These are phyloP conservation scores for Podarcis raffonei DNA, from an alignment of 2,113 vertebrate genomes.

Conservation along the genomic window DNA sequence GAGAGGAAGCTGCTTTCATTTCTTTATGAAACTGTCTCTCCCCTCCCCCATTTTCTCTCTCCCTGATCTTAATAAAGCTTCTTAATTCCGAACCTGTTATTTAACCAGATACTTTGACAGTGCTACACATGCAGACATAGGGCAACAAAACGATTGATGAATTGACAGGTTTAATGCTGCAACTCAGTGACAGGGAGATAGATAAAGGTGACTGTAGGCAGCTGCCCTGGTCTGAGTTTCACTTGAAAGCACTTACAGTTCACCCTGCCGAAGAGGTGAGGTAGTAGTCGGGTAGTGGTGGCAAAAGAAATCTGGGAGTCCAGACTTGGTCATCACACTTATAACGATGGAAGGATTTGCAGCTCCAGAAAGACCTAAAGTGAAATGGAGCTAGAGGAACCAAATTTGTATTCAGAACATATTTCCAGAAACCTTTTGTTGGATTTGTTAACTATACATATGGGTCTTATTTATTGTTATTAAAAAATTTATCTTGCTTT, in stretches of 20 bases:
- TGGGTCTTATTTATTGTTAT: too few relatives aligned
- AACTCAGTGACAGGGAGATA: not conserved
- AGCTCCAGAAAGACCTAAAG: not conserved
- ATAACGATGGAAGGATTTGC: too few relatives aligned
- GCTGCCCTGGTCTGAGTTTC: not conserved
- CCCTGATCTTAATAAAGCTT: not conserved
- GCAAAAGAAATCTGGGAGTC: not conserved
- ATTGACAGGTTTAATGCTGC: not conserved
- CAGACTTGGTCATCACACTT: not conserved
- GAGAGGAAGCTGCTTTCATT: not conserved
- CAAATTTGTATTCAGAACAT: too few relatives aligned
- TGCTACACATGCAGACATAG: not conserved
- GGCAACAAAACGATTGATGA: not conserved
- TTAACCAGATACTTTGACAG: not conserved
- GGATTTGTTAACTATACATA: too few relatives aligned
- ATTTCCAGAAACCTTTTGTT: too few relatives aligned
- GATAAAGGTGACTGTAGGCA: not conserved
- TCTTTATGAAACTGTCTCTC: not conserved
- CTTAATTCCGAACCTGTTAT: not conserved
- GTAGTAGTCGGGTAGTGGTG: too few relatives aligned
- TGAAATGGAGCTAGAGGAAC: not conserved
- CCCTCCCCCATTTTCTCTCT: not conserved
- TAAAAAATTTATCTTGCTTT: not conserved
- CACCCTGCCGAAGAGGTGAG: not conserved
- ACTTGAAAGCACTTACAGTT: not conserved